A percentile compares a stretch with the other conserved stretches of the same genome.
phyloP scores from a whole-genome alignment of 2,888 invertebrate species.

The Cancer borealis region DNA sequence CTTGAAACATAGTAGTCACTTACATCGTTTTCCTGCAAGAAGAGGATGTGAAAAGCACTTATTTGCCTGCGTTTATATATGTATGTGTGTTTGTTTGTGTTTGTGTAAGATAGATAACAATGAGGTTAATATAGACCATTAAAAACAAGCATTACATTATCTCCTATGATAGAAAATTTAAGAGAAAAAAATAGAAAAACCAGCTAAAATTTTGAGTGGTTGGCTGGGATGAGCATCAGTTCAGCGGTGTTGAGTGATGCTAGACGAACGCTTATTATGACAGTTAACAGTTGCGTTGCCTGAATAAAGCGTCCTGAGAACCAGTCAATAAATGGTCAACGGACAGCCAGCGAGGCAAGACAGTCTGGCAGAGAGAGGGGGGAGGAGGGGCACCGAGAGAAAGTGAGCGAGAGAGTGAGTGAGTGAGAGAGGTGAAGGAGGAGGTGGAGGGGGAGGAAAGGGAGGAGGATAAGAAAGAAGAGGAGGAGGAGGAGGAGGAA shows the following conservation, averaged over 20 bases:
- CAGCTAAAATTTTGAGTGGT: no score
- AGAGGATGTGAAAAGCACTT: no score
- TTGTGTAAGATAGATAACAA: no score
- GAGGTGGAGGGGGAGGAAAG: not conserved
- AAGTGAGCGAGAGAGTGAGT: not conserved
- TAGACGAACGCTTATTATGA: slow-evolving; percentile 21
- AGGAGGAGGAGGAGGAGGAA: not conserved
- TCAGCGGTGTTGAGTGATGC: no score
- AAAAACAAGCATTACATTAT: no score
- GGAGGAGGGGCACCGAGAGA: not conserved
- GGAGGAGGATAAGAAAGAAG: not conserved
- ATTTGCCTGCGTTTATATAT: no score
- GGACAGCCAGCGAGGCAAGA: not conserved
- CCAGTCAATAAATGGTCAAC: slow-evolving; percentile 54
- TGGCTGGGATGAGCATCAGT: no score
- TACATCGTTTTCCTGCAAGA: no score
- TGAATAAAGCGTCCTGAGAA: slow-evolving; percentile 31
- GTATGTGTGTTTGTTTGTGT: no score
- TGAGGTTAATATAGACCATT: no score
- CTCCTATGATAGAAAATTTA: no score
- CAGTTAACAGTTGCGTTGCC: slow-evolving; percentile 45
- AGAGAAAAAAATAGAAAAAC: slow-evolving; percentile 25
- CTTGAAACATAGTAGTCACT: no score
- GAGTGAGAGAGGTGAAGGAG: not conserved
- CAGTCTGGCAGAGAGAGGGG: not conserved